Conservation (phyloP, 2,113 vertebrate genomes). For the Ibidorhyncha struthersii region DNA sequence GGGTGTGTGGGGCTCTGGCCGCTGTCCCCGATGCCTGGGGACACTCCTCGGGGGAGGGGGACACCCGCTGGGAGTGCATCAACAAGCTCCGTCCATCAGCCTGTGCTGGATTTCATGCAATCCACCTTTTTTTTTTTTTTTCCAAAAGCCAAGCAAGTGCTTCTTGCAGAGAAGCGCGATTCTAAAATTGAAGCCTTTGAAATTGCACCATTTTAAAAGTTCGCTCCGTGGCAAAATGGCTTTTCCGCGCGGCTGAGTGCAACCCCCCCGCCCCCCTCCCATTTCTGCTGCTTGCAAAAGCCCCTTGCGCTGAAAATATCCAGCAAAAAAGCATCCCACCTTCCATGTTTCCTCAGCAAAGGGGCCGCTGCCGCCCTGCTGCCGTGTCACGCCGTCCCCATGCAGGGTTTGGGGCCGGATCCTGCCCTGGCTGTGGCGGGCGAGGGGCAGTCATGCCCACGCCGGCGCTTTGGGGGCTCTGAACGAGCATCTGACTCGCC, state of each 20-base stretch:
- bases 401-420: neutral
- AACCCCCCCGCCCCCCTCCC: neutral
- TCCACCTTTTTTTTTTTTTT: too few species aligned
- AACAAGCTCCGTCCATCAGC: neutral
- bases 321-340: neutral
- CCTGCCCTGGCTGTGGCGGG: neutral
- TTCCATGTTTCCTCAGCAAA: neutral
- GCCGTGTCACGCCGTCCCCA: fast-evolving
- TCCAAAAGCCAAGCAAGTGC: neutral
- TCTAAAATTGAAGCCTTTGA: neutral
- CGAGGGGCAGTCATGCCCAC: neutral
- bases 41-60: neutral
- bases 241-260: neutral
- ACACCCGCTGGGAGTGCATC: fast-evolving
- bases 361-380: neutral
- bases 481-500: too few species aligned
- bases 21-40: fast-evolving
- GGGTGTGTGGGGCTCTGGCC: neutral
- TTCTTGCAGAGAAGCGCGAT: neutral
- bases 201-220: neutral
- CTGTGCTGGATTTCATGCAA: neutral
- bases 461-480: neutral
- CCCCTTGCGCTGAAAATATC: neutral
- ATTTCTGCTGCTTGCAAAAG: neutral
- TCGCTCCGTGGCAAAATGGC: neutral